A percentile compares a stretch with the other conserved stretches of the same genome.
Conservation (phyloP, 2,797 vertebrate genomes). For the Enteromius paludinosus region DNA sequence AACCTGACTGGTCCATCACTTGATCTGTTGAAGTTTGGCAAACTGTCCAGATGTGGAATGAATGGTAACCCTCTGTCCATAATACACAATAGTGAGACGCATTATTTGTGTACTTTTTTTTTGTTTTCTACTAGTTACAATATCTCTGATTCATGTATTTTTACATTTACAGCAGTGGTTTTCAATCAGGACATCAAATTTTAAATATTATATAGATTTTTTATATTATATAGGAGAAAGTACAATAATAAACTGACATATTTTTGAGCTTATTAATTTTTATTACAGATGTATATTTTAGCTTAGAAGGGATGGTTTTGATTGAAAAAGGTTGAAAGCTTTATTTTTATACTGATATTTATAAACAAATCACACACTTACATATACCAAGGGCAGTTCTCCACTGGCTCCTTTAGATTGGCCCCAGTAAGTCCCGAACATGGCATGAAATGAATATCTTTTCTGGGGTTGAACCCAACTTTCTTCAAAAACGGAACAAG, state of each 20-base stretch:
- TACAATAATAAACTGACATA: background rate
- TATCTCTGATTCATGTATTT: too few relatives aligned
- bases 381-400: conserved; percentile 95
- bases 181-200: background rate
- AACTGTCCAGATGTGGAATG: conserved; percentile 97
- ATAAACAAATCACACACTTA: conserved; percentile 74
- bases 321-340: background rate
- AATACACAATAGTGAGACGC: background rate
- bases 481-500: conserved; percentile 98
- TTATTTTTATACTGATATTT: too few relatives aligned
- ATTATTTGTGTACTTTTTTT: background rate
- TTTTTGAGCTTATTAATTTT: background rate
- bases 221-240: background rate
- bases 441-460: conserved; percentile 98
- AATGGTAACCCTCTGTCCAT: conserved; percentile 91
- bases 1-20: conserved; percentile 93
- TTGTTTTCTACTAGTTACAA: too few relatives aligned
- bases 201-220: background rate
- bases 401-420: conserved; percentile 94
- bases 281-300: background rate
- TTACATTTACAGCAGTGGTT: background rate
- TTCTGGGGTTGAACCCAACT: conserved; percentile 98
- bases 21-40: conserved; percentile 95
- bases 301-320: background rate
- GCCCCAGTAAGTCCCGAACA: conserved; percentile 96